phyloP scores from a whole-genome alignment of 2,797 vertebrate species.

The Otolemur crassicaudatus region DNA sequence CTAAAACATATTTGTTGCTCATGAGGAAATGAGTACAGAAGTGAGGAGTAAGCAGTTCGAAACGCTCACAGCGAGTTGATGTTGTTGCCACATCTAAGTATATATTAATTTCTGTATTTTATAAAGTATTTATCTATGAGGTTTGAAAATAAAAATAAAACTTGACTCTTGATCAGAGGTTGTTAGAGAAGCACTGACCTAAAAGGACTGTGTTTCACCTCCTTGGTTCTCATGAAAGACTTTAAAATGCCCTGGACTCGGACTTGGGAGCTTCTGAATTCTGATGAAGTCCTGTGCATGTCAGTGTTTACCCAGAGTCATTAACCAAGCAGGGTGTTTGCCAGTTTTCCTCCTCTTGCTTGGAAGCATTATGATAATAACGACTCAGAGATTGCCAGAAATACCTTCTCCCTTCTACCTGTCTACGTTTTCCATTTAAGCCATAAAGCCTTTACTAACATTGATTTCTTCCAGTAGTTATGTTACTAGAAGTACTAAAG shows the following conservation, averaged over 20 bases:
- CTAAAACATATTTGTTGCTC: not conserved
- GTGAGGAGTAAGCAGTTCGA: not conserved
- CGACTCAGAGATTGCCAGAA: constrained; percentile 14
- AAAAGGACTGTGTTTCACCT: not conserved
- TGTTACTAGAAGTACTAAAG: not conserved
- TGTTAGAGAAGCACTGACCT: not conserved
- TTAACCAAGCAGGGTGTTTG: not conserved
- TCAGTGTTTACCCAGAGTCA: not conserved
- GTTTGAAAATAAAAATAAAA: constrained; percentile 33
- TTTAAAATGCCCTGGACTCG: not conserved
- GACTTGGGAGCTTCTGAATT: not conserved
- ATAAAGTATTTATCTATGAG: not conserved
- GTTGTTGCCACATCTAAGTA: not conserved
- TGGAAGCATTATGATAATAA: constrained; percentile 10
- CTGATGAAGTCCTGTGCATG: not conserved
- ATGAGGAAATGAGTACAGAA: not conserved
- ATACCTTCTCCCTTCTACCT: not conserved
- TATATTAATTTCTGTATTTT: constrained; percentile 12
- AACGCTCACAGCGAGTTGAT: not conserved
- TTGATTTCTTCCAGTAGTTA: not conserved
- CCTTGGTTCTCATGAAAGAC: not conserved
- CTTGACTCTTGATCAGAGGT: not conserved
- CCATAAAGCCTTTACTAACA: not conserved
- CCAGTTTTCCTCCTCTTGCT: not conserved
- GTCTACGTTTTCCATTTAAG: not conserved